Base-by-base conservation (phyloP, 1,140 invertebrate species). In the Hylaeus anthracinus region DNA sequence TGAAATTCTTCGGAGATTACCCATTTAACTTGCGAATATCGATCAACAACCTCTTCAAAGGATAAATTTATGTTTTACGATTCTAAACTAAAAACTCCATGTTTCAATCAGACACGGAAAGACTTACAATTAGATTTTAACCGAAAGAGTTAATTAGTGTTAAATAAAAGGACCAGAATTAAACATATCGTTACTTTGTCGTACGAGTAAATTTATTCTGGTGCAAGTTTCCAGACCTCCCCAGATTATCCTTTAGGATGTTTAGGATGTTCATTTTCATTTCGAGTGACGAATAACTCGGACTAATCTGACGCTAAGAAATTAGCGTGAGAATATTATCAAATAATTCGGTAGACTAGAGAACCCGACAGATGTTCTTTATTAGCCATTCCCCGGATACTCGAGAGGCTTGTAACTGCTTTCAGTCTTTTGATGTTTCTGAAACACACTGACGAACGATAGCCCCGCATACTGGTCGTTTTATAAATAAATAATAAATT, bases 401-500 rank as follows among this genome's bases (percentile, higher is more conserved):
- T 48, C 14, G 64, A 76, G 64, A 76, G 56, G 51, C 55, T 76
- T 69, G 64, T 51, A 55, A 58, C 66, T 69, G 64, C 53, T 76
- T 45, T n/a, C 39, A 37, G 53, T 5, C 74, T 76, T 76, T 76
- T 76, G 74, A 76, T 76, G 64, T 76, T 58, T 39, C 41, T 43
- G 41, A 14, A 15, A 45, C 41, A 5, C 53, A 8, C 12, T 58
- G 53, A 60, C 12, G 41, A 39, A 55, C 12, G 67, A 53, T 75
- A 67, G 51, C 67, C 63, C 12, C 15, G n/a, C 63, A n/a, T 15
- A 12, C 9, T 58, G 53, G 5, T 69, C 39, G 61, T 66, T 58
- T 58, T 39, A 8, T 58, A 69, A 76, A 76, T 76, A 76, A 69
- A 69, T 69, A 76, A 69, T n/a, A 26, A 69, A 76, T 76, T 43